These are phyloP conservation scores for Drosophila conformis DNA, from an alignment of 2,888 invertebrate species.

Conservation along the genomic window DNA sequence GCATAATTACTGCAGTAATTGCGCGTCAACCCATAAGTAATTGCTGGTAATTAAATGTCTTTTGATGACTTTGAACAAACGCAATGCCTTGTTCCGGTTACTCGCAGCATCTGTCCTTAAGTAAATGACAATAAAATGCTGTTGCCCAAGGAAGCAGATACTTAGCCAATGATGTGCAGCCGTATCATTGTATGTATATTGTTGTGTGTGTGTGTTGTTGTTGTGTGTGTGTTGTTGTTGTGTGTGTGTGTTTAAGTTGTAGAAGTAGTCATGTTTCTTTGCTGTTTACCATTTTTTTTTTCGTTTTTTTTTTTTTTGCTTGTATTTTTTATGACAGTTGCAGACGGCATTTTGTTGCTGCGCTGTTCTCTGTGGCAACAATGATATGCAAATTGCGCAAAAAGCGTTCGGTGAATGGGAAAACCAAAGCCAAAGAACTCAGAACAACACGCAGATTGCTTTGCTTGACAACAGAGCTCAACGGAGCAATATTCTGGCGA, in stretches of 20 bases:
- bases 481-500: background rate
- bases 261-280: slow-evolving; percentile 23
- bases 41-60: slow-evolving; percentile 1
- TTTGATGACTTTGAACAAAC: background rate
- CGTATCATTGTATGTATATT: slow-evolving; percentile 12
- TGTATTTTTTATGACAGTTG: slow-evolving; percentile 35
- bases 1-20: background rate
- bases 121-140: slow-evolving; percentile 25
- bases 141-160: slow-evolving; percentile 23
- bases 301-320: slow-evolving; percentile 20
- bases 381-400: slow-evolving; percentile 73
- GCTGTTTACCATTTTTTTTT: slow-evolving; percentile 1
- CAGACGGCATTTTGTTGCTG: slow-evolving; percentile 16
- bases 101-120: slow-evolving; percentile 5
- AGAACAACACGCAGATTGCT: slow-evolving; percentile 1
- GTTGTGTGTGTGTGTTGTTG: slow-evolving; percentile 11
- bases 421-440: slow-evolving; percentile 20
- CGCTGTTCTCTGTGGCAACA: slow-evolving; percentile 28
- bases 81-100: background rate
- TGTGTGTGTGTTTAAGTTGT: background rate
- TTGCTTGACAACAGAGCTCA: background rate
- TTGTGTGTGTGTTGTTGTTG: background rate
- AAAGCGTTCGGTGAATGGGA: slow-evolving; percentile 36
- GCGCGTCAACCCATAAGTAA: background rate
- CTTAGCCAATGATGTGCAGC: slow-evolving; percentile 49